Evolutionary conservation across 1,140 invertebrate genomes (phyloP).

Genomic region (Ditylenchus dipsaci): DNA sequence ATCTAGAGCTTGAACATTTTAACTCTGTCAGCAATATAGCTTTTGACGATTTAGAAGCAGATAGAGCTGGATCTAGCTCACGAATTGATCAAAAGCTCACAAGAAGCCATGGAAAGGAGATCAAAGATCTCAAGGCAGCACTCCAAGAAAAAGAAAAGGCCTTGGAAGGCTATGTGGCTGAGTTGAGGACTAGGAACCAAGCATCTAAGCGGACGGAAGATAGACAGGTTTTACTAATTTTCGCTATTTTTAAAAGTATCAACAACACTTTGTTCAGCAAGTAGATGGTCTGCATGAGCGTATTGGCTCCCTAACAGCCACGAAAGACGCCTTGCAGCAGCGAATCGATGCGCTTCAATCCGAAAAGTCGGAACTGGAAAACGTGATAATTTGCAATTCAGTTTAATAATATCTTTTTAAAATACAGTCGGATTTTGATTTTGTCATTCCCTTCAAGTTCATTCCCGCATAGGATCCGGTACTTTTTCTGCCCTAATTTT

Average conservation of each 20-base stretch:
- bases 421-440: no score
- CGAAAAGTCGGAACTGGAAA: conserved; percentile 29
- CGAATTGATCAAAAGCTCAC: conserved; percentile 17
- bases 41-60: conserved; percentile 26
- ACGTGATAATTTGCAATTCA: conserved; percentile 15
- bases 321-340: conserved; percentile 20
- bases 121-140: conserved; percentile 9
- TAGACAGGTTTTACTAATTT: no score
- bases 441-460: no score
- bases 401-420: no score
- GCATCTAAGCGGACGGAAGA: background rate
- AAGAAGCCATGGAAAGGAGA: conserved; percentile 13
- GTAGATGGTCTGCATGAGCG: conserved; percentile 12
- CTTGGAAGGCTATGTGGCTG: conserved; percentile 1
- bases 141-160: conserved; percentile 13
- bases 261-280: no score
- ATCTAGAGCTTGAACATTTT: no score
- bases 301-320: conserved; percentile 15
- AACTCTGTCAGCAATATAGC: no score
- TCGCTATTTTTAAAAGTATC: no score
- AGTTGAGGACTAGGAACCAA: background rate
- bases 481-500: no score
- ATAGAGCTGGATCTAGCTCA: conserved; percentile 18
- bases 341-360: conserved; percentile 15
- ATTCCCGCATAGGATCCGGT: no score